phyloP scores from a whole-genome alignment of 1,140 invertebrate genomes.

The Drosophila albomicans region DNA sequence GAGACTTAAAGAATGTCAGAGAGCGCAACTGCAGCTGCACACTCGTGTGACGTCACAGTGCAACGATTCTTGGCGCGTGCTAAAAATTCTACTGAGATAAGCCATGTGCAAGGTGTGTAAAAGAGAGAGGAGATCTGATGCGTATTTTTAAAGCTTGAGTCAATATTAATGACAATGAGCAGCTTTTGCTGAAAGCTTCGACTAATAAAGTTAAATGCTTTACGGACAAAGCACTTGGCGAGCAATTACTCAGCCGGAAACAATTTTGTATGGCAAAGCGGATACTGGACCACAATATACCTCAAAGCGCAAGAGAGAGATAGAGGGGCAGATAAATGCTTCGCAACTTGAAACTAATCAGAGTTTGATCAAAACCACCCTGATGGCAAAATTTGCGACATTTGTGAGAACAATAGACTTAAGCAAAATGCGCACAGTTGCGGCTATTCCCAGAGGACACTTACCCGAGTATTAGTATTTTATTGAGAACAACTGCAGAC shows the following conservation, averaged over 20 bases:
- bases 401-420: constrained; percentile 23
- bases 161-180: constrained; percentile 34
- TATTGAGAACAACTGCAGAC: constrained; percentile 51
- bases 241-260: constrained; percentile 69
- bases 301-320: not conserved
- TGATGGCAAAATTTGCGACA: constrained; percentile 17
- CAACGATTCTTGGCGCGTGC: constrained; percentile 62
- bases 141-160: constrained; percentile 55
- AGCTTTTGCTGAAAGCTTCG: constrained; percentile 40
- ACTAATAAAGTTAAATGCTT: constrained; percentile 31
- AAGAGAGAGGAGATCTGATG: not conserved
- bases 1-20: not conserved
- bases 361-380: constrained; percentile 17
- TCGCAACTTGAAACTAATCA: not conserved
- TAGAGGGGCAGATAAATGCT: not conserved
- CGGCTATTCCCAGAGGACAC: constrained; percentile 40
- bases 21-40: constrained; percentile 44
- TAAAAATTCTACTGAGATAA: constrained; percentile 46
- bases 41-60: not conserved
- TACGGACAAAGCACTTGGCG: constrained; percentile 31
- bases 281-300: constrained; percentile 23
- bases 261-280: constrained; percentile 50
- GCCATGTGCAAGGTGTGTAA: not conserved
- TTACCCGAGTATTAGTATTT: constrained; percentile 48
- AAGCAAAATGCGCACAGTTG: constrained; percentile 32